Evolutionary conservation across 2,888 invertebrate genomes (phyloP), one percentile per base, ranked within the genome.

Genomic region (Carabus problematicus): DNA sequence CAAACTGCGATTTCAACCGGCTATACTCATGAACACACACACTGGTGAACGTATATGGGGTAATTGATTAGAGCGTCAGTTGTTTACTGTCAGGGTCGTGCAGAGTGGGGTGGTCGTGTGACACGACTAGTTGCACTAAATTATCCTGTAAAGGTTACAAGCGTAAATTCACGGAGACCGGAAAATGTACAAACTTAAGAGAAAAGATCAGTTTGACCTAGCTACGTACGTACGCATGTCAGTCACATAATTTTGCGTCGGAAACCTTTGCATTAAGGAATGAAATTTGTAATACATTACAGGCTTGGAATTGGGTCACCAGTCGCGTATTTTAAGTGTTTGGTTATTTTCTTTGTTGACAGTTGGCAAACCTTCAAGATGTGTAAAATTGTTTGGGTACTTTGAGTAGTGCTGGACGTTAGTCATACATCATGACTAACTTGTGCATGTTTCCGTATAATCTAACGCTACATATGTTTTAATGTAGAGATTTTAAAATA

Each of bases 11-110:
- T 45, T 19, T 52, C 12, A 18, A 9, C 16, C 52, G 14, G 16
- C 16, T 19, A 16, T 14, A 12, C 9, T 7, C 7, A 16, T 9
- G 9, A 3, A 52, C 19, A 52, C 52, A 52, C 16, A 52, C n/a
- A 49, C 49, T 1, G 1, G 16, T 8, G 47, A 14, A 47, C 16
- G 3, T 54, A 54, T 19, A 16, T 19, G 12, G 8, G 29, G 29
- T 19, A 61, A 61, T 61, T 62, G 62, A 62, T 62, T 62, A 62
- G 47, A 39, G 14, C 49, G 62, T n/a, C 49, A 62, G 40, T 29
- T 49, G 62, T 62, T 8, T 49, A 49, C 49, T 8, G 11, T 11
- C 14, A 45, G 18, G 14, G 19, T 11, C 16, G 16, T 4, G 3
- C 16, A 12, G 9, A 9, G 52, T 7, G 52, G 52, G 9, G 11